Evolutionary conservation across 2,113 vertebrate genomes (phyloP).

Genomic region (Oceanodroma tethys): DNA sequence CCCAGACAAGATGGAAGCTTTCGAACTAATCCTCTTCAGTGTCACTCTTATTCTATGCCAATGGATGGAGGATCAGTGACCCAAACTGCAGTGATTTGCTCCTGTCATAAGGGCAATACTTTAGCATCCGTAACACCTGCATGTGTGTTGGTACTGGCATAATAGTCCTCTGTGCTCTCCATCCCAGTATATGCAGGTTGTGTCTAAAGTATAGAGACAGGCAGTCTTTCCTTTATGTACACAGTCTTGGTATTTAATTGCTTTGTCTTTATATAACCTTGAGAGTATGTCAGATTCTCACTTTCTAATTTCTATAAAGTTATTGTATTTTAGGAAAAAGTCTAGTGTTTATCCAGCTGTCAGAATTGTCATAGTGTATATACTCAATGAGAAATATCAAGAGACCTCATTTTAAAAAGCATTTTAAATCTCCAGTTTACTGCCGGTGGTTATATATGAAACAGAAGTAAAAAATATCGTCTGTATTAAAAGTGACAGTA

Average conservation of each 20-base stretch:
- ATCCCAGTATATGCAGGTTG: background rate
- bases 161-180: background rate
- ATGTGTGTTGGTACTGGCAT: background rate
- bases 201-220: background rate
- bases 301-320: background rate
- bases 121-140: background rate
- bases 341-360: background rate
- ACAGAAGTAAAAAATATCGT: background rate
- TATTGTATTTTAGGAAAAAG: background rate
- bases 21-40: background rate
- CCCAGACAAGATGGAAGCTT: background rate
- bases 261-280: conserved; percentile 24
- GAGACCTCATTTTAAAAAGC: background rate
- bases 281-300: background rate
- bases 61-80: background rate
- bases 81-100: background rate
- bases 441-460: background rate
- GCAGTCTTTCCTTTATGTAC: background rate
- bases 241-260: background rate
- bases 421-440: background rate
- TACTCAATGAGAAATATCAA: background rate
- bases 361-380: background rate
- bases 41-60: background rate
- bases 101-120: background rate
- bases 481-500: background rate